Conservation (phyloP, 2,888 invertebrate species). For the Latrodectus elegans region DNA sequence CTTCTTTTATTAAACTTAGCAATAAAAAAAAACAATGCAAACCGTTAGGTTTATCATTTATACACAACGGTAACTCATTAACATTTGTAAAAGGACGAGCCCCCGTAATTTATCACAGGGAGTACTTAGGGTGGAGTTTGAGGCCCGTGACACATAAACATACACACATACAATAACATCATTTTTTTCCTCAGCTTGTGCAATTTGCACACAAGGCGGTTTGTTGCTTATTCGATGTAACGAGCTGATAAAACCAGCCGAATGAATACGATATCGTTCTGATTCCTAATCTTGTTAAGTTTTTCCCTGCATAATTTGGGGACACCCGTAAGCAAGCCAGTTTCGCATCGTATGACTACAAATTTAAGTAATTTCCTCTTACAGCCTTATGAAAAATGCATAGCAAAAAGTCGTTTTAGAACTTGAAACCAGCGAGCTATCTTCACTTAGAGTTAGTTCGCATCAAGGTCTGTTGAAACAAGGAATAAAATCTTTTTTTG, state of each 20-base stretch:
- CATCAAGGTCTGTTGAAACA: slow-evolving; percentile 40
- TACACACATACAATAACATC: slow-evolving; percentile 56
- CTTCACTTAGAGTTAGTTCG: slow-evolving; percentile 30
- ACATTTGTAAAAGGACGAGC: slow-evolving; percentile 57
- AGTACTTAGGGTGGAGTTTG: slow-evolving; percentile 30
- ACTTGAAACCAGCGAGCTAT: slow-evolving; percentile 51
- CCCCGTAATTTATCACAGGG: slow-evolving; percentile 46
- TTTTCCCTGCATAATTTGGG: slow-evolving; percentile 62
- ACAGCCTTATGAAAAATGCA: slow-evolving; percentile 68
- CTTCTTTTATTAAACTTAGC: background rate
- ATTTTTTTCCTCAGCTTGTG: slow-evolving; percentile 15
- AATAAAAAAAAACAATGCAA: slow-evolving; percentile 25
- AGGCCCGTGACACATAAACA: slow-evolving; percentile 16
- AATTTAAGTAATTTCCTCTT: slow-evolving; percentile 68
- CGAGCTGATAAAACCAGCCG: slow-evolving; percentile 50
- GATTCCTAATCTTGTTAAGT: slow-evolving; percentile 68
- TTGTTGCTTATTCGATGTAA: slow-evolving; percentile 23
- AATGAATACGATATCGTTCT: slow-evolving; percentile 25
- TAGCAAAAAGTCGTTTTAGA: slow-evolving; percentile 63
- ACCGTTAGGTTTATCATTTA: slow-evolving; percentile 23
- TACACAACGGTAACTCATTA: slow-evolving; percentile 62
- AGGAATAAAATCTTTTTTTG: background rate
- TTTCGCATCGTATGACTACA: slow-evolving; percentile 69
- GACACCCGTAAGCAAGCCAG: slow-evolving; percentile 50
- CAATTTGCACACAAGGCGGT: slow-evolving; percentile 60